Base-by-base conservation (phyloP, 1,140 invertebrate genomes). In the Hyles vespertilio region DNA sequence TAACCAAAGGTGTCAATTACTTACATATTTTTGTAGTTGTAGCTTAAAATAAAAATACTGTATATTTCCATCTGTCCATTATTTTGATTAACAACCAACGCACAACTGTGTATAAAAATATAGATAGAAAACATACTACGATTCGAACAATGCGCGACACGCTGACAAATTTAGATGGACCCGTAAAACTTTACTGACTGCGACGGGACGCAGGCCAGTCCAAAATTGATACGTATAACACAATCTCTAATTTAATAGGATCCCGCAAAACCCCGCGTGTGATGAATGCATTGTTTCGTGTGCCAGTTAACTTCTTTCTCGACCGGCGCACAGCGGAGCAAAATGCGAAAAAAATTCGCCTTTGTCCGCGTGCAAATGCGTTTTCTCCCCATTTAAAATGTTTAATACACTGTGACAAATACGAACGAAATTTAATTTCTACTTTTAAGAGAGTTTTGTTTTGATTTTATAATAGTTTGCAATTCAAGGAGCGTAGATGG, bases 211-310 rank as follows among this genome's bases (percentile, higher is more conserved):
- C 11, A 34, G 50, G 3, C n/a, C 50, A 9, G 7, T n/a, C 9
- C n/a, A 51, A 51, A 51, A 34, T 51, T 51, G 50, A 34, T 34
- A 34, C n/a, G 10, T 34, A 51, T 9, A 34, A 40, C 36, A 8
- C 36, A 40, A 58, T 45, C 50, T 62, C 55, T 62, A 57, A 58
- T 62, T 62, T 57, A 62, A 53, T 59, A 59, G 58, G 54, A 64
- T 56, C 34, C 57, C 58, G 50, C 62, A 56, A 64, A 52, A 57
- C 43, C 53, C 32, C 34, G 32, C 36, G 44, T 53, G 62, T 59
- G 62, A 59, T 56, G 62, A 64, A 54, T 58, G 57, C 58, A 64
- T 64, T 59, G 58, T 64, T 59, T 59, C 44, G 58, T 59, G 51
- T 48, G 22, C 5, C 56, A 48, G 45, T 53, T 53, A 53, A 48